Evolutionary conservation across 2,113 vertebrate genomes (phyloP), one percentile per base, ranked within the genome.

Genomic region (Corythaeola cristata): DNA sequence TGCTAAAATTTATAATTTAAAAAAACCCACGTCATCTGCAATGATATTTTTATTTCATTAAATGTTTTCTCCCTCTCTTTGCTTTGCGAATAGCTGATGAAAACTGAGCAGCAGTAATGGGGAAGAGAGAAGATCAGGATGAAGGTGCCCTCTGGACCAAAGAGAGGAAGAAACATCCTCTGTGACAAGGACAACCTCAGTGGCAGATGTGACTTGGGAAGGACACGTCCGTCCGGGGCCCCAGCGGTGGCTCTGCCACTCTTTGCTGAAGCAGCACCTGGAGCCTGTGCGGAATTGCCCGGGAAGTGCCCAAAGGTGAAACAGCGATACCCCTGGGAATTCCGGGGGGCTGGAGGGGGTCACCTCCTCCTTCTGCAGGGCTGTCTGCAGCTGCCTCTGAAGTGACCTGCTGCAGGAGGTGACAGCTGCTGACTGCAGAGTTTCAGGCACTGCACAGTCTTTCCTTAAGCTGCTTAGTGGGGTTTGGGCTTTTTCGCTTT

Each of bases 41-140:
- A 37, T 11, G 9, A 22, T 28, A 9, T 26, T 52, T 37, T 45
- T 28, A 12, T 27, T 32, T 24, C 28, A 16, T 49, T 44, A 28
- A 7, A 5, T 3, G 7, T n/a, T 73, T 78, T 49, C 8, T 52
- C 11, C 44, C 47, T 55, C 62, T 69, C 68, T 85, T 66, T 49
- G 44, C 66, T 83, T 91, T 50, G 22, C 49, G 76, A 89, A 33
- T 93, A 99, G 98, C 90, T 98, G 78, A 95, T 98, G 39, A 99
- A 99, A 93, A 97, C 98, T 91, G 98, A 99, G 94, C 99, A 99
- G 84, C 98, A 98, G 81, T 98, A 98, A 89, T 98, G 98, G 96
- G 98, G 99, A 89, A 99, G 98, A 96, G 98, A 99, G 92, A 99
- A 99, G 96, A 98, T 96, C 3, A 97, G 98, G 94, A 88, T 93